phyloP scores from a whole-genome alignment of 2,113 vertebrate genomes.

The Cebidichthys violaceus region DNA sequence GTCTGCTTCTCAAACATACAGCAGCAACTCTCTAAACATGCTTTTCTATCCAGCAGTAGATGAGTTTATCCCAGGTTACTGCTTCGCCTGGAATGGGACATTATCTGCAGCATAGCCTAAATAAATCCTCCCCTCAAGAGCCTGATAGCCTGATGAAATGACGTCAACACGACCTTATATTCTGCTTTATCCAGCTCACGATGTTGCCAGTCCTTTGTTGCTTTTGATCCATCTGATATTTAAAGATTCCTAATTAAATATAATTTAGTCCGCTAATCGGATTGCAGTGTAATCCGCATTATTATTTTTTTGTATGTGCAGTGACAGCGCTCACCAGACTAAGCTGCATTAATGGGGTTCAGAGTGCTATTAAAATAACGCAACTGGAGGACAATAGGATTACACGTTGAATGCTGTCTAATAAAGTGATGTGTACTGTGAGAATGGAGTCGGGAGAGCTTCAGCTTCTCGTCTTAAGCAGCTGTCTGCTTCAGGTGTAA shows the following conservation, averaged over 20 bases:
- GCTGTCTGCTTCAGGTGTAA: constrained; percentile 91
- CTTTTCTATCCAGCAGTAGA: constrained; percentile 47
- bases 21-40: constrained; percentile 51
- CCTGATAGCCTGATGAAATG: neutral
- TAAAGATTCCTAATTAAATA: constrained; percentile 62
- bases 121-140: constrained; percentile 22
- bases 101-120: constrained; percentile 26
- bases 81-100: constrained; percentile 24
- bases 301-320: constrained; percentile 45
- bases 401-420: constrained; percentile 91
- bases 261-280: constrained; percentile 68
- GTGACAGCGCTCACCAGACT: constrained; percentile 83
- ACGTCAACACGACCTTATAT: neutral
- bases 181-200: neutral
- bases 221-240: constrained; percentile 29
- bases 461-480: constrained; percentile 83
- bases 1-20: constrained; percentile 39
- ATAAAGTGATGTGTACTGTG: constrained; percentile 89
- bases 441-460: constrained; percentile 83
- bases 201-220: neutral
- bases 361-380: constrained; percentile 90
- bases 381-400: constrained; percentile 90
- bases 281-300: constrained; percentile 68
- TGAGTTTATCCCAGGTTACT: constrained; percentile 46
- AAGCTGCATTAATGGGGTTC: constrained; percentile 86